Percentiles rank a stretch among this genome's conserved stretches.
Evolutionary conservation across 2,113 vertebrate genomes (phyloP).

Genomic region (Ellobius talpinus): DNA sequence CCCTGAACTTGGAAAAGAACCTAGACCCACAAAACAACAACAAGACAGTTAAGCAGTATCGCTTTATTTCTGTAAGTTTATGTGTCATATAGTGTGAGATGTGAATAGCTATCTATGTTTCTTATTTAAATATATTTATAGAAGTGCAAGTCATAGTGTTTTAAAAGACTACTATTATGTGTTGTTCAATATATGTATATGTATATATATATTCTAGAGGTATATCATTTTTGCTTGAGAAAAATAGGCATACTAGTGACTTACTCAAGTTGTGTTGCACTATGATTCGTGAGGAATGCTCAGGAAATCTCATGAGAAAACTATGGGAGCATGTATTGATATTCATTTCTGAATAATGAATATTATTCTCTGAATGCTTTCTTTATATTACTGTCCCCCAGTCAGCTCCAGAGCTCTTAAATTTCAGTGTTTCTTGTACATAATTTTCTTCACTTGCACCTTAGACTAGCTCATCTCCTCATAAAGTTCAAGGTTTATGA

Average conservation of each 20-base stretch:
- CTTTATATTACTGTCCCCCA: neutral
- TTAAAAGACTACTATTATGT: constrained; percentile 71
- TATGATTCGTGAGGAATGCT: constrained; percentile 64
- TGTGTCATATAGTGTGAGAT: constrained; percentile 71
- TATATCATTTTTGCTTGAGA: constrained; percentile 74
- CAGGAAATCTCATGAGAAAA: constrained; percentile 69
- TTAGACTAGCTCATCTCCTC: neutral
- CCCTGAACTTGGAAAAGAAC: neutral
- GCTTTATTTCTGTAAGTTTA: constrained; percentile 86
- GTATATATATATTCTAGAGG: constrained; percentile 68
- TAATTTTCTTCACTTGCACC: neutral
- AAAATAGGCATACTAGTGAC: constrained; percentile 37
- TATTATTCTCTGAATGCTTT: constrained; percentile 1
- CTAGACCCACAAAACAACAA: neutral
- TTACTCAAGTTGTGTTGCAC: constrained; percentile 52
- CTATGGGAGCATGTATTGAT: constrained; percentile 13
- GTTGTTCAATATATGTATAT: constrained; percentile 44
- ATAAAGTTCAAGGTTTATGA: constrained; percentile 16
- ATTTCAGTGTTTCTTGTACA: neutral
- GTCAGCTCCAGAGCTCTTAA: neutral
- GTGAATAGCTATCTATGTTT: constrained; percentile 82
- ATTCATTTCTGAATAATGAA: neutral
- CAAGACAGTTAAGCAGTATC: constrained; percentile 62
- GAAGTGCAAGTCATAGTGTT: constrained; percentile 81
- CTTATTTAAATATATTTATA: constrained; percentile 90